Conservation (phyloP, 2,113 vertebrate species). For the Recurvirostra avosetta region DNA sequence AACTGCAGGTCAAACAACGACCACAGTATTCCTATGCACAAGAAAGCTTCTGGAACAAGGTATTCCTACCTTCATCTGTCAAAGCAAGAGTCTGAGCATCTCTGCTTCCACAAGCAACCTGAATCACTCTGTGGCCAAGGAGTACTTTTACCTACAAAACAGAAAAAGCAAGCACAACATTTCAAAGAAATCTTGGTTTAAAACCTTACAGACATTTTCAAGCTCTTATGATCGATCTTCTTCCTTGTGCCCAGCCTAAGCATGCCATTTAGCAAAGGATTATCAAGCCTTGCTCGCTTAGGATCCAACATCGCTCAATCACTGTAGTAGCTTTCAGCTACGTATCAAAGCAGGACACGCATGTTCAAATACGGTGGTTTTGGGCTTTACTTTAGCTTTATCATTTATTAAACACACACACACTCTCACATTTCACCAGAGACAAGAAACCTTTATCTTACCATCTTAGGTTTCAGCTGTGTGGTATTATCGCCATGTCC, state of each 20-base stretch:
- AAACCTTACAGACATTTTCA: not conserved
- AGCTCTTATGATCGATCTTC: not conserved
- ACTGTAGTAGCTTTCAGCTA: not conserved
- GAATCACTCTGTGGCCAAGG: slow-evolving; percentile 92
- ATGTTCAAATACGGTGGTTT: not conserved
- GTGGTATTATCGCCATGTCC: slow-evolving; percentile 98
- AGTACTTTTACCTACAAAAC: slow-evolving; percentile 90
- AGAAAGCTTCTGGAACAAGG: not conserved
- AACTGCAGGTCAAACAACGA: not conserved
- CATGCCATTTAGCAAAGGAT: not conserved
- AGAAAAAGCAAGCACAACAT: not conserved
- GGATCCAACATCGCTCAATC: not conserved
- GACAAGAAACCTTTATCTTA: slow-evolving; percentile 50
- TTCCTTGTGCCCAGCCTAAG: not conserved
- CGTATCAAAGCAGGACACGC: not conserved
- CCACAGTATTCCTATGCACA: not conserved
- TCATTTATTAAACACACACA: not conserved
- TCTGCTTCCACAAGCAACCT: slow-evolving; percentile 96
- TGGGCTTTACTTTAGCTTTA: not conserved
- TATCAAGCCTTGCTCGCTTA: not conserved
- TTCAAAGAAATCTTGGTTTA: not conserved
- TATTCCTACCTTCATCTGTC: slow-evolving; percentile 89
- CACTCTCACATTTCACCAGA: not conserved
- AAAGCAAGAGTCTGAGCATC: slow-evolving; percentile 96
- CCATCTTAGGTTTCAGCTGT: slow-evolving; percentile 96